These are phyloP conservation scores for Pogonognathellus flavescens DNA, from an alignment of 1,140 invertebrate genomes.

Conservation along the genomic window DNA sequence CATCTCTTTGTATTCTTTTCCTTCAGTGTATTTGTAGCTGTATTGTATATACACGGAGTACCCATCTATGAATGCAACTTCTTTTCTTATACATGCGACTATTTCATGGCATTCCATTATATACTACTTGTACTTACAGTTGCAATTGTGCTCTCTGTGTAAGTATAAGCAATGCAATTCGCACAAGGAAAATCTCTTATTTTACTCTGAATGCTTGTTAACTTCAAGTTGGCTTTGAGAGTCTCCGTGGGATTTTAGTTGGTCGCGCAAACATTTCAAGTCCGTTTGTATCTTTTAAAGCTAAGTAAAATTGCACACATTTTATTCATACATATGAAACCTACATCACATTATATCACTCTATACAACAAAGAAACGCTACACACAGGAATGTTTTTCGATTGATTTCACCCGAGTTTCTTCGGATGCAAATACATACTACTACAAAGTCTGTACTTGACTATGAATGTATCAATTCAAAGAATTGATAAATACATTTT, in stretches of 20 bases:
- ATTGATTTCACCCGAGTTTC: too few species aligned
- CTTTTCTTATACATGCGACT: not conserved
- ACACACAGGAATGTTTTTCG: too few species aligned
- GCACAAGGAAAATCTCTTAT: conserved; percentile 20
- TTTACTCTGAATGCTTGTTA: conserved; percentile 31
- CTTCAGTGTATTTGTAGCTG: not conserved
- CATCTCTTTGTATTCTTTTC: conserved; percentile 23
- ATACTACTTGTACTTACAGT: not conserved
- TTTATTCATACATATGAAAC: too few species aligned
- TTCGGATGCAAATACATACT: too few species aligned
- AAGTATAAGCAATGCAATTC: conserved; percentile 34
- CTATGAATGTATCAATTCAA: too few species aligned
- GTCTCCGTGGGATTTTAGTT: conserved; percentile 37
- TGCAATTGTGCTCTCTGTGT: not conserved
- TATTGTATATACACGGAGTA: not conserved
- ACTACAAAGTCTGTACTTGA: too few species aligned
- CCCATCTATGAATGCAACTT: not conserved
- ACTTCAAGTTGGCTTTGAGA: conserved; percentile 38
- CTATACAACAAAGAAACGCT: too few species aligned
- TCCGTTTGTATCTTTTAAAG: not conserved
- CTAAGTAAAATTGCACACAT: too few species aligned
- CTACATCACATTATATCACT: too few species aligned
- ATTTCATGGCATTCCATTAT: not conserved
- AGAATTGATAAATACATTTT: too few species aligned
- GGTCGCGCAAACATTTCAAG: conserved; percentile 26